Evolutionary conservation across 2,888 invertebrate species (phyloP).

Genomic region (Synanthedon myopaeformis): DNA sequence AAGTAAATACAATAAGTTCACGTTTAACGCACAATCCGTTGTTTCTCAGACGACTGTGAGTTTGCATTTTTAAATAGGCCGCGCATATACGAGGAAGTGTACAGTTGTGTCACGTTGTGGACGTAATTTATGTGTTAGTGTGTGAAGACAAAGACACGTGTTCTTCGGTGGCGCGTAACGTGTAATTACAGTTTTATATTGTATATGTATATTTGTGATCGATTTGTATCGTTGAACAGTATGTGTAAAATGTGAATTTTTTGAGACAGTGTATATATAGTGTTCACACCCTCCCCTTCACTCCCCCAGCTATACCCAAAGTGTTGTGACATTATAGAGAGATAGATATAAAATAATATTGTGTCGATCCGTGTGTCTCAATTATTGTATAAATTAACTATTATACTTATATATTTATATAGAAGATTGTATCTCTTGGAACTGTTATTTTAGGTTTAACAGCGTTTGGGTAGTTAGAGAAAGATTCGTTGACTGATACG

Average conservation of each 20-base stretch:
- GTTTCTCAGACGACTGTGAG: too few relatives aligned
- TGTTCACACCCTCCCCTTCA: slow-evolving; percentile 9
- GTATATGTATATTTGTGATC: slow-evolving; percentile 56
- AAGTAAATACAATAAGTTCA: too few relatives aligned
- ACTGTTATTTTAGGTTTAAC: slow-evolving; percentile 29
- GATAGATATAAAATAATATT: slow-evolving; percentile 8
- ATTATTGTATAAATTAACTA: slow-evolving; percentile 19
- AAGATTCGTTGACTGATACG: slow-evolving; percentile 41
- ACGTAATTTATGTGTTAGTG: neutral
- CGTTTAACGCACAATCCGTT: too few relatives aligned
- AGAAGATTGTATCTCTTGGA: slow-evolving; percentile 17
- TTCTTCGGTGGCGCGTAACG: slow-evolving; percentile 13
- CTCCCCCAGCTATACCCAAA: slow-evolving; percentile 14
- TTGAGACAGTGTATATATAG: slow-evolving; percentile 41
- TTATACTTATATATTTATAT: slow-evolving; percentile 12
- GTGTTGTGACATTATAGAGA: slow-evolving; percentile 55
- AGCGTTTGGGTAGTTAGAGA: slow-evolving; percentile 15
- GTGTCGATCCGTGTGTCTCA: slow-evolving; percentile 20
- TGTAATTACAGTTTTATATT: slow-evolving; percentile 32
- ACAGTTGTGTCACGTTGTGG: too few relatives aligned
- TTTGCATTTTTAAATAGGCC: neutral
- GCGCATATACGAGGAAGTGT: too few relatives aligned
- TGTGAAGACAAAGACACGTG: slow-evolving; percentile 9
- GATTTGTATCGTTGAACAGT: slow-evolving; percentile 23
- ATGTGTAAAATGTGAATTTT: slow-evolving; percentile 23